phyloP scores from a whole-genome alignment of 2,888 invertebrate species.

The Agriopis marginaria region DNA sequence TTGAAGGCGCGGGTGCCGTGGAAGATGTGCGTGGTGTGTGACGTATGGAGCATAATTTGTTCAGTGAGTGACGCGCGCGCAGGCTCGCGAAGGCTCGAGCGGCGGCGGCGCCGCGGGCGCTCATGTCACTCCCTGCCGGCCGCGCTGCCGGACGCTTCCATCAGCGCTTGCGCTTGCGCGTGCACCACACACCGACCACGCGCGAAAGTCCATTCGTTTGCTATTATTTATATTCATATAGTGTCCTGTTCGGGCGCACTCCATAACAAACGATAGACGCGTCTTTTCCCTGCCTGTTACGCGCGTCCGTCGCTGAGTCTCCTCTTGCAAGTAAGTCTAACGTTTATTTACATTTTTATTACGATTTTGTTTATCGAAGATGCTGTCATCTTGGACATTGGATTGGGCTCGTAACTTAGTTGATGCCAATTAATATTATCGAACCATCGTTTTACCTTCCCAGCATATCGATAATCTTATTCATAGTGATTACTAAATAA shows the following conservation, averaged over 20 bases:
- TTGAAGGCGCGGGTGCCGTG: conserved; percentile 7
- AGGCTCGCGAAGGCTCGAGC: conserved; percentile 4
- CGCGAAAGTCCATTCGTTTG: conserved; percentile 74
- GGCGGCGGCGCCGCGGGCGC: conserved; percentile 40
- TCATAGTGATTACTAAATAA: not conserved
- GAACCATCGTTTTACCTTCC: not conserved
- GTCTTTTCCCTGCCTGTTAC: conserved; percentile 59
- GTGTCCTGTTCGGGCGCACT: conserved; percentile 62
- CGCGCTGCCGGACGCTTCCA: conserved; percentile 67
- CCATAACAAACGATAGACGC: conserved; percentile 60
- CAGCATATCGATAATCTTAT: not conserved
- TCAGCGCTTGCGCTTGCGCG: conserved; percentile 58
- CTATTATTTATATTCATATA: conserved; percentile 74
- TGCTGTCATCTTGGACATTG: conserved; percentile 1
- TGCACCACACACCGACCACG: conserved; percentile 49
- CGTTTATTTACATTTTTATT: conserved; percentile 19
- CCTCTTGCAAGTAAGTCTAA: conserved; percentile 58
- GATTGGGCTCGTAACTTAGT: not conserved
- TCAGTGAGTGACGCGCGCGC: conserved; percentile 33
- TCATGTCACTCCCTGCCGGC: conserved; percentile 66
- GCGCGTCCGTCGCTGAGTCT: conserved; percentile 48
- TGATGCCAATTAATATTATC: not conserved
- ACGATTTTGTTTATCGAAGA: conserved; percentile 10
- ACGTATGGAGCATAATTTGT: not conserved
- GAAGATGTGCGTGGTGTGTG: conserved; percentile 16